Evolutionary conservation across 2,113 vertebrate species (phyloP), one percentile per base, ranked within the genome.

Genomic region (Nyctereutes procyonoides): DNA sequence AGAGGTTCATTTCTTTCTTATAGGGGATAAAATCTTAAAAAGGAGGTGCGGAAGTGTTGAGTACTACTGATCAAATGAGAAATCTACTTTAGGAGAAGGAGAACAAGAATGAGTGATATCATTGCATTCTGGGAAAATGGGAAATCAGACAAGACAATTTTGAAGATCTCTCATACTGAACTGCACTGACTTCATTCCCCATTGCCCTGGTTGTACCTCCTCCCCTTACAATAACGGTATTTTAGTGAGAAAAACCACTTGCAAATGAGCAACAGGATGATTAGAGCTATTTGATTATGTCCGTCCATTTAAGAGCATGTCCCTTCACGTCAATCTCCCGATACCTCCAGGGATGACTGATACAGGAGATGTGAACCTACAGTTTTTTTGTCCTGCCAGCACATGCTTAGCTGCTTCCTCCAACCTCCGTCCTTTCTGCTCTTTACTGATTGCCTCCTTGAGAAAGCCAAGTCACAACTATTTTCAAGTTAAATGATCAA

Each of bases 401-500:
- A n/a, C 35, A 26, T 60, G 58, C 32, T 51, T 89, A 58, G 26
- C 67, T 69, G 14, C 10, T 60, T 26, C 15, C 35, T 94, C 76
- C 8, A 24, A 2, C 9, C 38, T 87, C 30, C 4, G 8, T 55
- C 28, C 9, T 62, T 88, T 88, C 63, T 93, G 2, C 55, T 79
- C 62, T 90, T 28, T 65, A 13, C 20, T 35, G 30, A 74, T 30
- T 84, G 8, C 30, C 62, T 85, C 26, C 71, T 85, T 63, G 62
- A 71, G 65, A 93, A 90, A 83, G 76, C 35, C 48, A 79, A 73
- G 3, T 69, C n/a, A 83, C 1, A 90, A 12, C 14, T 48, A 67
- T 79, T 97, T 95, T 88, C 15, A 88, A 83, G 60, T 90, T 73
- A 91, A 90, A 79, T 79, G 56, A 73, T n/a, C 6, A 79, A 35